Conservation (phyloP, 2,888 invertebrate species). For the Nemapogon koenigi region DNA sequence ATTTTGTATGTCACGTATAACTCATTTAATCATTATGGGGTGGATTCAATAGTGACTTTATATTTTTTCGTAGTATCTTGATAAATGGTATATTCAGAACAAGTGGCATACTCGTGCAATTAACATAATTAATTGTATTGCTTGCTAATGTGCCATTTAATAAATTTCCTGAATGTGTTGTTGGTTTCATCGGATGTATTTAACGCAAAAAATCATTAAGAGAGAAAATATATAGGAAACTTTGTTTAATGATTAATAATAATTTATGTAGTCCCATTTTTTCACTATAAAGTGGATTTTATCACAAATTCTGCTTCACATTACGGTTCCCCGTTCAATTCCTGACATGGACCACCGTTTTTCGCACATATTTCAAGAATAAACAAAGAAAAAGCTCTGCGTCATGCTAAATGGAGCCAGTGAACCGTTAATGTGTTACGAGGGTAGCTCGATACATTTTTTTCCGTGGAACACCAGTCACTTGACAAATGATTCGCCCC, state of each 20-base stretch:
- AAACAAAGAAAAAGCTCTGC: constrained; percentile 7
- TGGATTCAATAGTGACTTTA: constrained; percentile 18
- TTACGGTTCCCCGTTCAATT: neutral
- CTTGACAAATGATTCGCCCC: constrained; percentile 9
- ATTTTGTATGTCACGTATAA: constrained; percentile 3
- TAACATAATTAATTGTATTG: too few relatives aligned
- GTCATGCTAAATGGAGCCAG: constrained; percentile 17
- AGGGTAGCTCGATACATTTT: constrained; percentile 7
- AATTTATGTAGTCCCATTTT: too few relatives aligned
- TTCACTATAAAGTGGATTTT: too few relatives aligned
- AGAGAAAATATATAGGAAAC: too few relatives aligned
- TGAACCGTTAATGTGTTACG: constrained; percentile 16
- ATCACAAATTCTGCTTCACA: too few relatives aligned
- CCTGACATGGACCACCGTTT: neutral
- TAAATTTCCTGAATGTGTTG: too few relatives aligned
- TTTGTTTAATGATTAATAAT: too few relatives aligned
- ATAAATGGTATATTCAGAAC: constrained; percentile 20
- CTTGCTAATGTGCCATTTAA: too few relatives aligned
- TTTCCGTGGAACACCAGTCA: constrained; percentile 5
- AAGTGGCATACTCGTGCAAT: too few relatives aligned
- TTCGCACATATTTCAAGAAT: constrained; percentile 9
- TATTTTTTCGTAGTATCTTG: constrained; percentile 18
- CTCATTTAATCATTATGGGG: constrained; percentile 12
- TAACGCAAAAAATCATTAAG: too few relatives aligned
- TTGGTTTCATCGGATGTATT: too few relatives aligned